These are phyloP conservation scores for Pangasius krempfi DNA, from an alignment of 2,797 vertebrate species.

Conservation along the genomic window DNA sequence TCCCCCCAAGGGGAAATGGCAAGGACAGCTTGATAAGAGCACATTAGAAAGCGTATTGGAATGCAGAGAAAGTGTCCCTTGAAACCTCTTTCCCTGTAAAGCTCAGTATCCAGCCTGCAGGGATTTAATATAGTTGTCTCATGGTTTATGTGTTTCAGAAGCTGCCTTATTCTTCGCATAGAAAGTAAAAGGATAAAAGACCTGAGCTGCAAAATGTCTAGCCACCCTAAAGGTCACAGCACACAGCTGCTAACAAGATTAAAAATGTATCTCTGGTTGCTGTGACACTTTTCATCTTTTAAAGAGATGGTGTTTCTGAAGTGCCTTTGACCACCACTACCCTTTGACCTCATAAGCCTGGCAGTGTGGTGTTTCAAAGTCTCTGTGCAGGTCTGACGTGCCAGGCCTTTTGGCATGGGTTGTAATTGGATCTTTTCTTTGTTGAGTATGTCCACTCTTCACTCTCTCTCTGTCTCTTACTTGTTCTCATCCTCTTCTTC, in stretches of 20 bases:
- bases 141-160: slow-evolving; percentile 48
- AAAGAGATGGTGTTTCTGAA: slow-evolving; percentile 52
- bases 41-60: slow-evolving; percentile 20
- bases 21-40: slow-evolving; percentile 15
- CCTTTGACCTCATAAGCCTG: slow-evolving; percentile 49
- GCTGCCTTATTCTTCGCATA: slow-evolving; percentile 37
- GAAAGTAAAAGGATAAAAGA: slow-evolving; percentile 43
- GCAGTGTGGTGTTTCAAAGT: slow-evolving; percentile 41
- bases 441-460: slow-evolving; percentile 12
- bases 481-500: slow-evolving; percentile 41
- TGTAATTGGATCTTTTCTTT: slow-evolving; percentile 67
- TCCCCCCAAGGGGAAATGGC: slow-evolving; percentile 12
- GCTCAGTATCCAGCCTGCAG: slow-evolving; percentile 24
- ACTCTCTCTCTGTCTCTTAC: neutral
- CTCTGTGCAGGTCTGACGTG: neutral
- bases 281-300: slow-evolving; percentile 64
- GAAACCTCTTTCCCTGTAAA: slow-evolving; percentile 33
- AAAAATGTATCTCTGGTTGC: slow-evolving; percentile 73
- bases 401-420: slow-evolving; percentile 50
- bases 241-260: slow-evolving; percentile 75
- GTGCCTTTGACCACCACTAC: slow-evolving; percentile 38
- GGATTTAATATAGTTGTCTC: slow-evolving; percentile 49
- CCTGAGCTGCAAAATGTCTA: slow-evolving; percentile 47
- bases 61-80: slow-evolving; percentile 23
- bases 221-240: slow-evolving; percentile 72